Evolutionary conservation across 2,113 vertebrate species (phyloP), one percentile per base, ranked within the genome.

Genomic region (Podocnemis expansa): DNA sequence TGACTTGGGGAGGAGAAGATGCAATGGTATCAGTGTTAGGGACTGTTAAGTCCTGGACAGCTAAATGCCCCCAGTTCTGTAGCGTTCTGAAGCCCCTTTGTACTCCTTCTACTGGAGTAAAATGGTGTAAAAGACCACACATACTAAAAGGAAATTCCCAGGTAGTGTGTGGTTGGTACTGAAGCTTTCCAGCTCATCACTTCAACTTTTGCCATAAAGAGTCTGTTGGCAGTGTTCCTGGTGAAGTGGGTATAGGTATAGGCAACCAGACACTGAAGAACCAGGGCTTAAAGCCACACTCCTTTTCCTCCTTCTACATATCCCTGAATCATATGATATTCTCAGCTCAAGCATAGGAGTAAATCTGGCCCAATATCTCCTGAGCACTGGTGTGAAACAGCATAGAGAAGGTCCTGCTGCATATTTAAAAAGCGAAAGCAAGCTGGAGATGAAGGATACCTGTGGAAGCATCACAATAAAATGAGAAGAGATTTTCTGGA

Each of bases 401-500:
- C 22, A 8, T 70, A 21, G 63, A 38, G 63, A 10, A 38, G 63
- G 19, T 70, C 1, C 55, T 75, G 82, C 92, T 12, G 51, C 43
- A 8, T 78, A 16, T 49, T 94, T 70, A 80, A 84, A 67, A 91
- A 91, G 78, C 34, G 43, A 21, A 75, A 87, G 52, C 22, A 43
- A 88, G 47, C 4, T 90, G 81, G 86, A 96, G 11, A 87, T 93
- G 88, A 88, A 86, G 93, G 88, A 70, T 82, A 92, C 17, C 76
- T 43, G 87, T 82, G 6, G 0, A 21, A 16, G 4, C 43, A 94
- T 83, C 52, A 88, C 52, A 83, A 8, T 25, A 56, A 87, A 93
- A 76, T 41, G 5, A 76, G 41, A 96, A 85, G 82, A 91, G 43
- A 52, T 92, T 96, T 94, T 89, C 49, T 45, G 89, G 52, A 93